Evolutionary conservation across 1,140 invertebrate genomes (phyloP), one percentile per base, ranked within the genome.

Genomic region (Drosophila rhopaloa): DNA sequence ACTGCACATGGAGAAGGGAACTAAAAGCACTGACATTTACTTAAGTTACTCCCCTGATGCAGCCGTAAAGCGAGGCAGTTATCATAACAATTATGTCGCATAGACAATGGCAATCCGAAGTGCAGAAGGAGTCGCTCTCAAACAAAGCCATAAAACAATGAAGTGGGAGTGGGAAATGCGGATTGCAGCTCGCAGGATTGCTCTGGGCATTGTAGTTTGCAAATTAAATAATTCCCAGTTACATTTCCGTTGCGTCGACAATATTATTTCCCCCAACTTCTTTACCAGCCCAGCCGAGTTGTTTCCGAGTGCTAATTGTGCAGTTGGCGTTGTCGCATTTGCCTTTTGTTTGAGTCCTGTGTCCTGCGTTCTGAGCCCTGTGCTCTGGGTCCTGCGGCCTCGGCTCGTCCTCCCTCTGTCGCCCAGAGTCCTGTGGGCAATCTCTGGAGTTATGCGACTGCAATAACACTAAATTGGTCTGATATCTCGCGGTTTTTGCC

Each of bases 181-280:
- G 53, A 67, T 35, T 46, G 61, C 40, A 60, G 72, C 74, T 61
- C 61, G 27, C 60, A 41, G 58, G 58, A 62, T 59, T 77, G 57
- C 75, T 41, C 65, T 66, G 57, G 65, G 75, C 79, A 83, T 89
- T 83, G 79, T 88, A 88, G 83, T 80, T 88, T 83, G 83, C 83
- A 88, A 88, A 88, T 88, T 88, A 88, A 88, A 88, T 88, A 88
- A 88, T 88, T 88, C 83, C 83, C 83, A 88, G 83, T 88, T 80
- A 88, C 83, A 88, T 88, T 88, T 88, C 83, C 83, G 84, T 89
- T 79, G 84, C 80, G 82, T 85, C 83, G 82, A 75, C 82, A 88
- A 88, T 88, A 88, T 83, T 88, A 89, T 88, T 86, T 88, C 71
- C 70, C 83, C 68, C 75, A 58, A 72, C 68, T 72, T 80, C 76